Conservation (phyloP, 2,888 invertebrate genomes). For the Heliconius erato region DNA sequence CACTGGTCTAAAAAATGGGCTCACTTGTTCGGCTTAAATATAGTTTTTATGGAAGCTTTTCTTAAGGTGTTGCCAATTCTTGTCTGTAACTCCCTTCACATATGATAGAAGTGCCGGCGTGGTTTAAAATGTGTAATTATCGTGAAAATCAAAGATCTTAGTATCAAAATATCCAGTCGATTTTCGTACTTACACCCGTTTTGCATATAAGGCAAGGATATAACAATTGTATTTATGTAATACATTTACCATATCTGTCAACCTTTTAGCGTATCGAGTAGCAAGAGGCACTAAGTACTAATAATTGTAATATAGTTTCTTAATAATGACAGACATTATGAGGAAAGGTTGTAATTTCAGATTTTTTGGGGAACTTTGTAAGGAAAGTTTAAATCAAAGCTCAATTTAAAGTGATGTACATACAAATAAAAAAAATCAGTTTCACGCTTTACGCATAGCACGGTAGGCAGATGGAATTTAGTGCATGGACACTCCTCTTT, state of each 20-base stretch:
- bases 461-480: no score
- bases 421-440: not conserved
- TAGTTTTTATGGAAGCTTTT: no score
- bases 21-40: no score
- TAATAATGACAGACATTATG: not conserved
- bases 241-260: not conserved
- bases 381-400: not conserved
- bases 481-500: no score
- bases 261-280: conserved; percentile 14
- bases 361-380: not conserved
- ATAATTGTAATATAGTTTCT: not conserved
- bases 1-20: no score
- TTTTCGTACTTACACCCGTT: not conserved
- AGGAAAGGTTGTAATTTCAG: not conserved
- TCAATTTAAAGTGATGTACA: not conserved
- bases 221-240: conserved; percentile 8
- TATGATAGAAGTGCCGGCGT: no score
- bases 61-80: no score
- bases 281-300: not conserved
- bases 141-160: no score
- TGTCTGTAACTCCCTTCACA: no score
- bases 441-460: no score
- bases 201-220: not conserved
- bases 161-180: no score
- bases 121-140: no score